Evolutionary conservation across 2,888 invertebrate species (phyloP).

Genomic region (Neelides folsomi): DNA sequence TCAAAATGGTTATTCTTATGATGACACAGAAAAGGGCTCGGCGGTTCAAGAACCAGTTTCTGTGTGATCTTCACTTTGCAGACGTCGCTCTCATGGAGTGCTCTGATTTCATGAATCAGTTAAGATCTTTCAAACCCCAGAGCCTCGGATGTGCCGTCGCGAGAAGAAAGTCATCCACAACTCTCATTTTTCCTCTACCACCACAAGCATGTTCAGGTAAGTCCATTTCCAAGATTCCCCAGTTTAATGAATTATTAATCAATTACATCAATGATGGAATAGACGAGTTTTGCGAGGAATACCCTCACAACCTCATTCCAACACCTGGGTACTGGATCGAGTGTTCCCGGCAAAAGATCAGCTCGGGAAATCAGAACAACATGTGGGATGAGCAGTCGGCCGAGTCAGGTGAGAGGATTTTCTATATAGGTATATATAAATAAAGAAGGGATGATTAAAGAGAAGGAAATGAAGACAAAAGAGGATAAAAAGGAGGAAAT

Average conservation of each 20-base stretch:
- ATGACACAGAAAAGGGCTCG: constrained; percentile 43
- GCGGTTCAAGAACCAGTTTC: constrained; percentile 73
- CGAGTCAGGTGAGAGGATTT: constrained; percentile 20
- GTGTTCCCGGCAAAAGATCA: constrained; percentile 70
- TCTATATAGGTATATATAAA: background rate
- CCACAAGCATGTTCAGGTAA: constrained; percentile 88
- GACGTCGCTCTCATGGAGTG: constrained; percentile 95
- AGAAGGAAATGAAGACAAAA: background rate
- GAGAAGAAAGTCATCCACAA: constrained; percentile 81
- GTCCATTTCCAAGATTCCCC: too few relatives aligned
- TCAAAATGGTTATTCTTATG: background rate
- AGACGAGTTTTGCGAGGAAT: constrained; percentile 89
- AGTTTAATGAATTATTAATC: background rate
- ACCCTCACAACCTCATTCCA: constrained; percentile 77
- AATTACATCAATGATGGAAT: too few relatives aligned
- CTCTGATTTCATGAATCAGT: constrained; percentile 92
- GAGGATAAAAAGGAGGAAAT: background rate
- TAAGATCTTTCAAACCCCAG: constrained; percentile 89
- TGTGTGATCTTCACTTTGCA: constrained; percentile 90
- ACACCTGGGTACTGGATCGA: constrained; percentile 93
- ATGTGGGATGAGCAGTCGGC: constrained; percentile 66
- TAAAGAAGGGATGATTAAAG: background rate
- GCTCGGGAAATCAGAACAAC: constrained; percentile 35
- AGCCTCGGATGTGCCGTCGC: constrained; percentile 89
- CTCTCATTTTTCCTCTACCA: constrained; percentile 82